Evolutionary conservation across 2,113 vertebrate species (phyloP).

Genomic region (Saguinus imperator): DNA sequence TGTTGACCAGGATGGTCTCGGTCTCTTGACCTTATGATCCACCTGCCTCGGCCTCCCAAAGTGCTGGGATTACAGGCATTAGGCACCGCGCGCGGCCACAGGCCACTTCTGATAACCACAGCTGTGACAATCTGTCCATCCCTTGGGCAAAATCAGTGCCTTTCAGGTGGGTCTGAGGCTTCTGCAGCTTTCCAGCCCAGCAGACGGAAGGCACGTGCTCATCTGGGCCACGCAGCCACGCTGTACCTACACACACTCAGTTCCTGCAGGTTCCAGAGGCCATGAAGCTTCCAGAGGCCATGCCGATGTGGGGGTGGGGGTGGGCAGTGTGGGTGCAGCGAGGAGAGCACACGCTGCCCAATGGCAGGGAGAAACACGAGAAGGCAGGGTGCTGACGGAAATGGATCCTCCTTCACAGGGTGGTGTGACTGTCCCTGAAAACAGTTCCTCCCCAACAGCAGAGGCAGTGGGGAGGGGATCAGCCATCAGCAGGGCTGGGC

Average conservation of each 20-base stretch:
- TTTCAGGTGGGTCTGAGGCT: not conserved
- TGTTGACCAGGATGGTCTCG: too few relatives aligned
- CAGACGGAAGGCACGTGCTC: slow-evolving; percentile 50
- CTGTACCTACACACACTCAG: not conserved
- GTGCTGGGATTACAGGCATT: too few relatives aligned
- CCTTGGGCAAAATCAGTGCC: not conserved
- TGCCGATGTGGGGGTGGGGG: fast-evolving
- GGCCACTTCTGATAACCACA: not conserved
- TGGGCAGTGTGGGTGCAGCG: not conserved
- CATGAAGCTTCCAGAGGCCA: not conserved
- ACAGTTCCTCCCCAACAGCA: slow-evolving; percentile 16
- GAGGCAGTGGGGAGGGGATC: not conserved
- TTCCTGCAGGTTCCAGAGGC: not conserved
- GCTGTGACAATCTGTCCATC: not conserved
- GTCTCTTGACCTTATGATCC: too few relatives aligned
- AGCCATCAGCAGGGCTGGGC: not conserved
- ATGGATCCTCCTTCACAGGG: slow-evolving; percentile 72
- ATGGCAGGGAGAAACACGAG: slow-evolving; percentile 28
- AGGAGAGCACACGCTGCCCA: not conserved
- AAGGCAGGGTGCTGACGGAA: slow-evolving; percentile 66
- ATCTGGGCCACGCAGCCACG: not conserved
- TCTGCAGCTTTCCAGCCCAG: slow-evolving; percentile 41
- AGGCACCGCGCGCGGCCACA: too few relatives aligned
- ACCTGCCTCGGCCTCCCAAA: too few relatives aligned
- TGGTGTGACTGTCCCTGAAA: slow-evolving; percentile 75